Evolutionary conservation across 2,113 vertebrate species (phyloP), one percentile per base, ranked within the genome.

Genomic region (Peucedramus taeniatus): DNA sequence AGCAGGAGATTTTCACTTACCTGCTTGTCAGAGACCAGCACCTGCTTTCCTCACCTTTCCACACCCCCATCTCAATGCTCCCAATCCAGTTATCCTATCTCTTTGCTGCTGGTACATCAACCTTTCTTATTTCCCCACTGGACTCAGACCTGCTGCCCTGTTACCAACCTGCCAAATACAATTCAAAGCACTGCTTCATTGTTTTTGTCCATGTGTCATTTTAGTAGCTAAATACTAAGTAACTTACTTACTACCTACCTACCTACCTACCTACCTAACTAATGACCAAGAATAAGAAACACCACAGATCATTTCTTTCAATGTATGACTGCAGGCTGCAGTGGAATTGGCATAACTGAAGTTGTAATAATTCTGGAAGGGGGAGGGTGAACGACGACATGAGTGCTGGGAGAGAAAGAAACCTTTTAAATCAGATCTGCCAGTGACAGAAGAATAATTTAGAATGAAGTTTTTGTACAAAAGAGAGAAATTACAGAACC

Each of bases 401-500:
- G 68, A 95, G 42, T 15, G 13, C 90, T 50, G 54, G 35, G 23
- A 96, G 90, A 88, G 76, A 87, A 90, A 88, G 39, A 77, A 93
- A 54, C 24, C 75, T 90, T 93, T 95, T 80, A 93, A 93, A 95
- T 93, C 85, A 93, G 39, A 77, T 61, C 85, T 92, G 71, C 71
- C 60, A 89, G 71, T 31, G 30, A 94, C 27, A 92, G 76, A 96
- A 83, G 45, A 92, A 93, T 86, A 95, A 95, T 83, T 92, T 57
- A 83, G 37, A 94, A 90, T 65, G 42, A 94, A 77, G 76, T 88
- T 94, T 90, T 70, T 87, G 60, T 78, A 89, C 63, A 75, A 83
- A 90, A 87, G 83, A 88, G 80, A 93, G 47, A 93, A 94, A 95
- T 90, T 93, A 89, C 72, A 92, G 64, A 94, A 92, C 70, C 24